Evolutionary conservation across 2,797 vertebrate species (phyloP).

Genomic region (Phrynocephalus guinanensis): DNA sequence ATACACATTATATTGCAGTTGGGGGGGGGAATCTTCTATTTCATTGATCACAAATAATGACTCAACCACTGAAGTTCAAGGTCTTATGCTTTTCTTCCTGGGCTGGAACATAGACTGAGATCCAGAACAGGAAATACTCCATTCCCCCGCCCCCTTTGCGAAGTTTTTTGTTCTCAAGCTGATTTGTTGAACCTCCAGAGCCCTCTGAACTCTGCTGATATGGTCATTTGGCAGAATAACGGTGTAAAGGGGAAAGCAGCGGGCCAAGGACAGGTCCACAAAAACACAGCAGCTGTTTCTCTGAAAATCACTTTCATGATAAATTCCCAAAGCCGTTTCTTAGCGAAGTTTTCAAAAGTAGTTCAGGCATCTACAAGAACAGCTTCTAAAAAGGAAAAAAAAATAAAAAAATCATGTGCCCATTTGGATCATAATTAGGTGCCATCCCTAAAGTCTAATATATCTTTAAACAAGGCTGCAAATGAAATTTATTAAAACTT

Average conservation of each 20-base stretch:
- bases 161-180: neutral
- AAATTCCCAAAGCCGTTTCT: neutral
- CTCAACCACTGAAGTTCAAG: constrained; percentile 53
- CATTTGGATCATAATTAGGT: constrained; percentile 75
- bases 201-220: neutral
- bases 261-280: neutral
- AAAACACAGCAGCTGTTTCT: neutral
- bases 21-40: constrained; percentile 81
- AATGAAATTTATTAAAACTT: constrained; percentile 84
- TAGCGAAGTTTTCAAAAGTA: constrained; percentile 12
- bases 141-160: too few species aligned
- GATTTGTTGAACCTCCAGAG: neutral
- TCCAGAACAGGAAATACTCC: too few species aligned
- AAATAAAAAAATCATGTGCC: constrained; percentile 9
- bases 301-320: neutral
- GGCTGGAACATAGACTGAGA: constrained; percentile 36
- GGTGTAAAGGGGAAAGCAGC: neutral
- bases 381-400: constrained; percentile 10
- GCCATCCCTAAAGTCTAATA: constrained; percentile 83
- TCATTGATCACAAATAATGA: constrained; percentile 86
- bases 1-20: constrained; percentile 85
- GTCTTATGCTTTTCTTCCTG: constrained; percentile 67
- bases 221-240: neutral
- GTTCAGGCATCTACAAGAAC: neutral
- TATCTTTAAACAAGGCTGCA: constrained; percentile 83